phyloP scores from a whole-genome alignment of 2,113 vertebrate species.

The Naja naja region DNA sequence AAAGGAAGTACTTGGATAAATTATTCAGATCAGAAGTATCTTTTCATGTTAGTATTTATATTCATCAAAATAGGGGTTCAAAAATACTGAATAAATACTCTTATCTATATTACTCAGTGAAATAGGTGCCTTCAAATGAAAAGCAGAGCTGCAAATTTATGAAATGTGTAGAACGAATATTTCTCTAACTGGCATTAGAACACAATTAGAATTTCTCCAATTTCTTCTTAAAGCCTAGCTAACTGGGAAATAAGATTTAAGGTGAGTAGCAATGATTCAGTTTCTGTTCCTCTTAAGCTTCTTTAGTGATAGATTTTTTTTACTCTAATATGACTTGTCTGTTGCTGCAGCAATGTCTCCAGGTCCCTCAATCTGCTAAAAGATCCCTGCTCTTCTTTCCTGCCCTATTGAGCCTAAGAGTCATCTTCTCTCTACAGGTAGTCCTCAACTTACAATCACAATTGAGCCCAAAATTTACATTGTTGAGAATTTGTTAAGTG shows the following conservation, averaged over 20 bases:
- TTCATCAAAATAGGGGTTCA: background rate
- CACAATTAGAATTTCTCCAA: background rate
- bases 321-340: background rate
- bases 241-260: background rate
- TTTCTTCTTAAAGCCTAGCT: background rate
- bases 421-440: background rate
- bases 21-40: background rate
- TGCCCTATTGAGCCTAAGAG: background rate
- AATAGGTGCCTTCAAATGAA: background rate
- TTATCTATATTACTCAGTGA: background rate
- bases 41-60: background rate
- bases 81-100: background rate
- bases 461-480: no score
- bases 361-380: background rate
- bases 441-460: no score
- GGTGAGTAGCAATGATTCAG: background rate
- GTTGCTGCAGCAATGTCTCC: background rate
- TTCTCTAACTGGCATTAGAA: background rate
- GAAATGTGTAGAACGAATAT: background rate
- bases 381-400: background rate
- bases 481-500: no score
- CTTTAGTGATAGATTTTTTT: background rate
- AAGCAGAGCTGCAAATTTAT: background rate
- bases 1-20: background rate
- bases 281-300: background rate